Percentiles rank a stretch among this genome's conserved stretches.
Conservation (phyloP, 2,797 vertebrate species). For the Tadarida brasiliensis region DNA sequence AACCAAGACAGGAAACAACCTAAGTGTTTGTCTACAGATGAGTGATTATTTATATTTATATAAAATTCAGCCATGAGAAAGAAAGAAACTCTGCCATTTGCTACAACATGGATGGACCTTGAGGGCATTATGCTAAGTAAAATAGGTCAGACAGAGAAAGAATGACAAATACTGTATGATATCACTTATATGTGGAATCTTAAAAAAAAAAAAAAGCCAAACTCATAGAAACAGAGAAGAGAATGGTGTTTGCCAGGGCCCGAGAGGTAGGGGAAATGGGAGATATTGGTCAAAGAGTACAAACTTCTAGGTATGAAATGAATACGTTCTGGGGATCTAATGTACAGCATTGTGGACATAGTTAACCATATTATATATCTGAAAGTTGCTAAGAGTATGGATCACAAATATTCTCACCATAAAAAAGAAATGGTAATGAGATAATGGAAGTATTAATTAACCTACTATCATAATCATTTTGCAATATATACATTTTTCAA, state of each 20-base stretch:
- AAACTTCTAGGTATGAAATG: not conserved
- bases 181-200: too few relatives aligned
- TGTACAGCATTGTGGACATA: not conserved
- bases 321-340: not conserved
- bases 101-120: not conserved
- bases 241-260: too few relatives aligned
- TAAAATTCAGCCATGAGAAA: not conserved
- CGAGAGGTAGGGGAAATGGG: too few relatives aligned
- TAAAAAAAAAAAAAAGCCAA: too few relatives aligned
- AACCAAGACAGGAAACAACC: not conserved
- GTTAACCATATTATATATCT: not conserved
- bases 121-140: not conserved
- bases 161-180: not conserved
- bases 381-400: not conserved
- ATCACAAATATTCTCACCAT: too few relatives aligned
- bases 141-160: not conserved
- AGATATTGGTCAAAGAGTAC: too few relatives aligned
- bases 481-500: not conserved
- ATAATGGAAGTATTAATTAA: too few relatives aligned
- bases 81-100: not conserved
- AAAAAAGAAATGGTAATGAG: too few relatives aligned
- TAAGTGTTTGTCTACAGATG: not conserved
- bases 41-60: not conserved
- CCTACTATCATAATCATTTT: too few relatives aligned
- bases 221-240: too few relatives aligned